phyloP scores from a whole-genome alignment of 2,113 vertebrate species.

The Pseudorectes ferrugineus region DNA sequence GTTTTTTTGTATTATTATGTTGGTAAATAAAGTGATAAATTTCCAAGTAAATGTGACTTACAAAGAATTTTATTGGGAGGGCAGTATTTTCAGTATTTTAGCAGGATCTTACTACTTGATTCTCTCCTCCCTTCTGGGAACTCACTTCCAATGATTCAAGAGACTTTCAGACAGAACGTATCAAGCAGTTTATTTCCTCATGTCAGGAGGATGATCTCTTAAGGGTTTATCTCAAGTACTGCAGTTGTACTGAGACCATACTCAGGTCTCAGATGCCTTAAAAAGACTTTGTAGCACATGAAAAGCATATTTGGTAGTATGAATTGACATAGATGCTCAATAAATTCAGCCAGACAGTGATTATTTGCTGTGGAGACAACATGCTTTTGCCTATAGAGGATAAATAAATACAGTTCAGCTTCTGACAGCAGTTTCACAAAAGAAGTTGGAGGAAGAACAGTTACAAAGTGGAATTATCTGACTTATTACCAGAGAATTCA shows the following conservation, averaged over 20 bases:
- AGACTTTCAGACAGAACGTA: not conserved
- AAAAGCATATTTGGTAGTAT: not conserved
- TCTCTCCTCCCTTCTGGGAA: not conserved
- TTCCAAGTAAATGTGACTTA: not conserved
- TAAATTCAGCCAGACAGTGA: not conserved
- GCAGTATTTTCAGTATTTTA: not conserved
- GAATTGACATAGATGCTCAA: not conserved
- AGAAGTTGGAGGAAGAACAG: not conserved
- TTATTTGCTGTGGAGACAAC: not conserved
- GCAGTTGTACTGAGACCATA: not conserved
- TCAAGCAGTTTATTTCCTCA: not conserved
- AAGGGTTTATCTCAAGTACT: not conserved
- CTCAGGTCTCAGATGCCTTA: not conserved
- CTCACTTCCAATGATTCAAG: not conserved
- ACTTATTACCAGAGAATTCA: not conserved
- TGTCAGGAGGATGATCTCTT: not conserved
- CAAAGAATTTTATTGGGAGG: not conserved
- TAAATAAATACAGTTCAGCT: not conserved
- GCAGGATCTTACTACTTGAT: not conserved
- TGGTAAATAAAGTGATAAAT: not conserved
- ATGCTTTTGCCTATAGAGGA: not conserved
- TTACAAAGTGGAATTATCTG: not conserved
- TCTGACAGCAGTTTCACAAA: not conserved
- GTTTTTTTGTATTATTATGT: not conserved
- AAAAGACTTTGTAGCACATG: not conserved